phyloP scores from a whole-genome alignment of 2,113 vertebrate genomes.

The Ginglymostoma cirratum region DNA sequence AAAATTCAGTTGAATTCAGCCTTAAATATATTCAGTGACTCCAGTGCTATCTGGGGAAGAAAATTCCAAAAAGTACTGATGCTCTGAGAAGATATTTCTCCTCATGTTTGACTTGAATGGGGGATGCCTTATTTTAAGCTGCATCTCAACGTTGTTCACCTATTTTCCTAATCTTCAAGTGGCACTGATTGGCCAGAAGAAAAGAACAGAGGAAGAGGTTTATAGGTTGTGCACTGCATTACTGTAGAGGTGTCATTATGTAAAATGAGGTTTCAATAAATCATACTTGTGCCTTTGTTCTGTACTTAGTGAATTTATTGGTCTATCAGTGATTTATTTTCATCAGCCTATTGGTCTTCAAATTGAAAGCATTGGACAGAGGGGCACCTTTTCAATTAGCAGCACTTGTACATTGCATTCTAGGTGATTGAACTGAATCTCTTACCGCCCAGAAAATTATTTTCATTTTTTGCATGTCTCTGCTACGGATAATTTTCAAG shows the following conservation, averaged over 20 bases:
- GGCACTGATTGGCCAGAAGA: not conserved
- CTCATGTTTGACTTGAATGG: too few species aligned
- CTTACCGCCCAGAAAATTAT: not conserved
- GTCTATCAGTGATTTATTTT: not conserved
- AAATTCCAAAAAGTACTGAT: too few species aligned
- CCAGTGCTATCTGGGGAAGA: too few species aligned
- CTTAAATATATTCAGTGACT: too few species aligned
- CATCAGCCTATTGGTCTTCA: not conserved
- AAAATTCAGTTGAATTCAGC: too few species aligned
- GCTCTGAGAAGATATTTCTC: too few species aligned
- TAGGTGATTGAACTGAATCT: not conserved
- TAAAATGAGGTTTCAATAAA: not conserved
- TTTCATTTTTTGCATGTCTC: not conserved
- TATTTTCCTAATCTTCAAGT: not conserved
- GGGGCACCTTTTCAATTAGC: not conserved
- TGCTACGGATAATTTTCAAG: not conserved
- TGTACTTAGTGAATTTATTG: not conserved
- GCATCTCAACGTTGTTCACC: not conserved
- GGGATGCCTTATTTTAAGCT: too few species aligned
- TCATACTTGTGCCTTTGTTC: not conserved
- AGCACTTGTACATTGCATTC: not conserved
- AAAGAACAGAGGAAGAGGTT: not conserved
- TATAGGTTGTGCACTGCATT: not conserved
- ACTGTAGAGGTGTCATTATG: not conserved
- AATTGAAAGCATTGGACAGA: not conserved